Base-by-base conservation (phyloP, 2,888 invertebrate species). In the Griposia aprilina region DNA sequence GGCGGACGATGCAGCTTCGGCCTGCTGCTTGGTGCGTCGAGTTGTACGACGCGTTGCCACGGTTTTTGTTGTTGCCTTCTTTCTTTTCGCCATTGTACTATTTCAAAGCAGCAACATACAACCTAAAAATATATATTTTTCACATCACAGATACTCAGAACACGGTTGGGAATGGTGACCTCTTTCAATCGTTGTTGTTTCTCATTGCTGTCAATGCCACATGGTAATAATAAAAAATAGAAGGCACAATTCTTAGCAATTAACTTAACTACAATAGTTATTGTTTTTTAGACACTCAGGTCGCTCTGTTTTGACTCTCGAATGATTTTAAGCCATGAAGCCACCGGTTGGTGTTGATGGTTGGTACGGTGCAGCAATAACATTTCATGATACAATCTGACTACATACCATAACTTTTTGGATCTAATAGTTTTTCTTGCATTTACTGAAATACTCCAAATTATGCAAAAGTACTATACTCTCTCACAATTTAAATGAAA, bases 81-180 rank as follows among this genome's bases (percentile, higher is more conserved):
- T 95, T 91, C 94, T 94, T 92, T 95, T 96, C 87, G 96, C 96
- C 96, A 96, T 96, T 88, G 90, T 89, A 78, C 81, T 89, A 75
- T 87, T 83, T 90, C 82, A 89, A 76, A 74, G 84, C 88, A 90
- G 87, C 91, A 88, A 90, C 92, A 90, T 92, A 91, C 90, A 92
- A 95, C 92, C 95, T 95, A 91, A 69, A 92, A 94, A 90, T 76
- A 85, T 85, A 88, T 88, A 55, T 81, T 70, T 52, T 74, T 76
- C 72, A 85, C 78, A 87, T 88, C 82, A 87, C 86, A 75, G 83
- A 87, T 82, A 82, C 68, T 78, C 83, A 75, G 83, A 78, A 88
- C 78, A 90, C 86, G 79, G 79, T 87, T 81, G 87, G 82, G 85
- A 89, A 89, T 85, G 90, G 89, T 95, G 95, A 95, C 95, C 96